Base-by-base conservation (phyloP, 2,888 invertebrate species). In the Boloria euphrosyne region DNA sequence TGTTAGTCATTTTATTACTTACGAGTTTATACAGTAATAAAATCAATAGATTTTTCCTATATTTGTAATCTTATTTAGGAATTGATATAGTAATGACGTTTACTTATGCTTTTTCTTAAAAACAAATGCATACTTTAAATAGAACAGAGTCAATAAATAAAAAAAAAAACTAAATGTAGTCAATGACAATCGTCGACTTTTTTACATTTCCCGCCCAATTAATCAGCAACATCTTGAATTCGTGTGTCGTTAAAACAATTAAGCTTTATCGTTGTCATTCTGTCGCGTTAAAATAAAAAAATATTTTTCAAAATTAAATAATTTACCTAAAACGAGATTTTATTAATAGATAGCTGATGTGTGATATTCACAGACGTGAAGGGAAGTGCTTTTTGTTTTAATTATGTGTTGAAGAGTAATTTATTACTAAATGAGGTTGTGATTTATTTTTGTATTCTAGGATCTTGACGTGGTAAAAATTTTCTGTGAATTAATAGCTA, bases 241-340 rank as follows among this genome's bases (percentile, higher is more conserved):
- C 78, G 79, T 83, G 89, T 87, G 85, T 90, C 91, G 78, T 91
- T 91, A 85, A 82, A 82, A 78, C 91, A 91, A 91, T 91, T 91
- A 89, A 76, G 78, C 79, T 74, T 76, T 60, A 69, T 73, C 79
- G 81, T 77, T 86, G 87, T 91, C 91, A 90, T 84, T 75, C 84
- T 89, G 91, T 89, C 89, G 83, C 49, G 69, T 65, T 68, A 54
- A 63, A 52, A 61, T 59, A 67, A 75, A 78, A 79, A 73, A 72
- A 58, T 69, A 71, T 64, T 63, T 63, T 66, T 69, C 66, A 72
- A 69, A 77, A 76, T 70, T 63, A 69, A 62, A 62, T 16, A 27
- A 53, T 70, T 69, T 55, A 65, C 54, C 53, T 66, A 69, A 69
- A 72, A 70, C 70, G 63, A 67, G 64, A 60, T 54, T 60, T 69